phyloP scores from a whole-genome alignment of 2,113 vertebrate genomes.

The Dipodomys merriami region DNA sequence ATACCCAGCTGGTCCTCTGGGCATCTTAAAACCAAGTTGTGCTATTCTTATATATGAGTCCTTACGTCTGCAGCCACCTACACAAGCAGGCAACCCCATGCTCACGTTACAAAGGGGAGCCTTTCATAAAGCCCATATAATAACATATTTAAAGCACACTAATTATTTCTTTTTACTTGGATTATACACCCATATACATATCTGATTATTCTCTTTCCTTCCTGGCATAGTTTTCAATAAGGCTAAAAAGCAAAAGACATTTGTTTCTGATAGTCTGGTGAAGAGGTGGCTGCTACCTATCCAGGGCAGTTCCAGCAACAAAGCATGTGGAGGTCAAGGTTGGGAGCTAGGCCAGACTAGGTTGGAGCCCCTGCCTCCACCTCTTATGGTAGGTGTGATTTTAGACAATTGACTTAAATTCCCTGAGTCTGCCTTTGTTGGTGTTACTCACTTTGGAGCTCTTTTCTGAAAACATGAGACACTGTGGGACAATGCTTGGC shows the following conservation, averaged over 20 bases:
- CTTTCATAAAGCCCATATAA: background rate
- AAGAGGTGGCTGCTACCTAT: background rate
- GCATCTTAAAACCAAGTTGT: background rate
- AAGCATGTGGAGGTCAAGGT: too few relatives aligned
- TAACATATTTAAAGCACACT: background rate
- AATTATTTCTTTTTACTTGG: slow-evolving; percentile 1
- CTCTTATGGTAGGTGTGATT: background rate
- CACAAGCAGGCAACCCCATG: background rate
- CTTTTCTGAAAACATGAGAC: background rate
- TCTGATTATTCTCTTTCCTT: background rate
- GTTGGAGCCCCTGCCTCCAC: background rate
- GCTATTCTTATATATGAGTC: background rate
- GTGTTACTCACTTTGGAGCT: background rate
- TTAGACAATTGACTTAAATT: background rate
- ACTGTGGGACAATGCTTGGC: background rate
- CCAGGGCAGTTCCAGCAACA: background rate
- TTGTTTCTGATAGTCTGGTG: background rate
- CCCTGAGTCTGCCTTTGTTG: background rate
- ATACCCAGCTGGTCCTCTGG: background rate
- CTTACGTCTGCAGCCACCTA: background rate
- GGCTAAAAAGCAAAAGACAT: background rate
- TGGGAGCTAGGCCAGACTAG: background rate
- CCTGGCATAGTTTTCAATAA: slow-evolving; percentile 22
- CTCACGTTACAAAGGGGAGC: background rate
- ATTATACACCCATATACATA: background rate